Base-by-base conservation (phyloP, 1,140 invertebrate genomes). In the Bactericera cockerelli region DNA sequence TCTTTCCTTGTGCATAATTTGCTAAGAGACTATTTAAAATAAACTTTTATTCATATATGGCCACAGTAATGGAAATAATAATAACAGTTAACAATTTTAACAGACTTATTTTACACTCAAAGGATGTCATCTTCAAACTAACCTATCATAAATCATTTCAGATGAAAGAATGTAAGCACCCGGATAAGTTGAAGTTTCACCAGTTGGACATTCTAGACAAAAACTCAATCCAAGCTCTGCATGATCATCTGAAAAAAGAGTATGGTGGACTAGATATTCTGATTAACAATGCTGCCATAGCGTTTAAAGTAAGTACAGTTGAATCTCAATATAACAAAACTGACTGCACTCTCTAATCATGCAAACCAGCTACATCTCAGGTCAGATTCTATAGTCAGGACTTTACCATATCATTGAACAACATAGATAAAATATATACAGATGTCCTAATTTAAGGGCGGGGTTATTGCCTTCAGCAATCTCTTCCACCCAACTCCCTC, bases 211-310 rank as follows among this genome's bases (percentile, higher is more conserved):
- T 88, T 38, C 74, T 74, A 49, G 70, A 80, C 64, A 62, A 66
- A 2, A 69, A 74, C 16, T 86, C 81, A 63, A 72, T 86, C 19
- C 69, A 76, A 31, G 68, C 61, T 1, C 77, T 88, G 38, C 67
- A 72, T 0, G 73, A 80, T 61, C 80, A 77, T 64, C 64, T 93
- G 0, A 73, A 80, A 65, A 66, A 76, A 25, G 79, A 76, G 22
- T 77, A 91, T 70, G 81, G 79, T 13, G 84, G 86, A 1, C 69
- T 93, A 1, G 87, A 93, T 75, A 64, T 92, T 26, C 70, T 92
- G 13, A 77, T 93, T 0, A 91, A 91, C 67, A 92, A 93, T 75
- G 89, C 88, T 55, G 88, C 80, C 0, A 89, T 90, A 58, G 63
- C 63, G 11, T 67, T 62, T 38, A 61, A 64, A 26, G 42, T 49